Evolutionary conservation across 1,140 invertebrate species (phyloP).

Genomic region (Panagrolaimus sp.): DNA sequence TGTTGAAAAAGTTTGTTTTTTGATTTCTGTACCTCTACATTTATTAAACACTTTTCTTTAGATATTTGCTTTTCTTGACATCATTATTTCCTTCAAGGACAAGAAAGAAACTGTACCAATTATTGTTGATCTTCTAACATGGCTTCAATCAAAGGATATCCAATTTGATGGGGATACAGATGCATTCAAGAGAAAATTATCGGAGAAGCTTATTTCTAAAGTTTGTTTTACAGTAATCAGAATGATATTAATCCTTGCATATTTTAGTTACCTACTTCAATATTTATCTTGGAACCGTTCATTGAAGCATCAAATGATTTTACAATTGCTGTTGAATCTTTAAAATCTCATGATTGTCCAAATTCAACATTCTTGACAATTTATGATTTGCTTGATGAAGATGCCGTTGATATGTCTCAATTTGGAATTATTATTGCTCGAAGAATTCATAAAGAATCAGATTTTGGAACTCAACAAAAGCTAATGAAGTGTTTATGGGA

Average conservation of each 20-base stretch:
- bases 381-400: background rate
- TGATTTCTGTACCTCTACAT: too few relatives aligned
- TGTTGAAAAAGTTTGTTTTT: too few relatives aligned
- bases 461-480: background rate
- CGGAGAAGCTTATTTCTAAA: too few relatives aligned
- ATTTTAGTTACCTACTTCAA: background rate
- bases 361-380: background rate
- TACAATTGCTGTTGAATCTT: background rate
- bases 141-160: background rate
- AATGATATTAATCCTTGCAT: too few relatives aligned
- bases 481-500: background rate
- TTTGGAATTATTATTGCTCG: background rate
- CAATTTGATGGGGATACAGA: background rate
- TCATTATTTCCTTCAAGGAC: background rate
- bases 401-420: background rate
- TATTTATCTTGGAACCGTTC: background rate
- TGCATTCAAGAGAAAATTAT: background rate
- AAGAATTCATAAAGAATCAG: background rate
- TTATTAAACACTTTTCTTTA: background rate
- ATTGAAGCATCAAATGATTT: background rate
- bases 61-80: background rate
- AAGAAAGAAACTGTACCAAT: background rate
- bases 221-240: too few relatives aligned
- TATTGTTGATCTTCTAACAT: background rate
- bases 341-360: background rate